These are phyloP conservation scores for Pristionchus exspectatus DNA, from an alignment of 2,888 invertebrate genomes.

Conservation along the genomic window DNA sequence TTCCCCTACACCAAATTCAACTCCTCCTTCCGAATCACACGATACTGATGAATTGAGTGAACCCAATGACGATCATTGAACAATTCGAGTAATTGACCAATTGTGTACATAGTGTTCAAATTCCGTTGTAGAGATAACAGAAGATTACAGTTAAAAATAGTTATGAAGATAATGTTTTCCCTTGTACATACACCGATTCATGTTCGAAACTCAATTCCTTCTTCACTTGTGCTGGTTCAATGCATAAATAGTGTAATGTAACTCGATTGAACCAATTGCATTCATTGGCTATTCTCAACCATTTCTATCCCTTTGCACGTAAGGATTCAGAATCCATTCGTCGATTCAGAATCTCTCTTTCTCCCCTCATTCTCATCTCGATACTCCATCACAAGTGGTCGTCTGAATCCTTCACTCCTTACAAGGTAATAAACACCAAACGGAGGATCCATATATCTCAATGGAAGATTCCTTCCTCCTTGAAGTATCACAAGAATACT, in stretches of 20 bases:
- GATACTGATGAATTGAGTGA: background rate
- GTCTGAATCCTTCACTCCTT: slow-evolving; percentile 39
- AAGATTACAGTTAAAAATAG: background rate
- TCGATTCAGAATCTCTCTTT: slow-evolving; percentile 26
- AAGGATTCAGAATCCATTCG: slow-evolving; percentile 8
- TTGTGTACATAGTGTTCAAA: background rate
- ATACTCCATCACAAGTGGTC: background rate
- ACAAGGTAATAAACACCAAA: background rate
- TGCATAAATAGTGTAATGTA: background rate
- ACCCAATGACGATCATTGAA: background rate
- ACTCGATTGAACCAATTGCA: background rate
- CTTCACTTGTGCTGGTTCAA: slow-evolving; percentile 12
- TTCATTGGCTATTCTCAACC: background rate
- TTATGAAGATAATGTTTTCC: background rate
- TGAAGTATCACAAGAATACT: background rate
- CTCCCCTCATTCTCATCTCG: slow-evolving; percentile 24
- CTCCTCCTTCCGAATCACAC: background rate
- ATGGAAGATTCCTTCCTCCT: background rate
- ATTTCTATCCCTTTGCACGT: slow-evolving; percentile 29
- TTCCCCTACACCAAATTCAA: too few species aligned
- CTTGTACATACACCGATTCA: background rate
- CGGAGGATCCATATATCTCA: background rate
- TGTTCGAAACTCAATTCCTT: background rate
- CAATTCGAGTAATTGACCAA: background rate
- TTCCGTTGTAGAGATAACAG: background rate